Conservation (phyloP, 2,888 invertebrate species). For the Polyommatus iphigenia region DNA sequence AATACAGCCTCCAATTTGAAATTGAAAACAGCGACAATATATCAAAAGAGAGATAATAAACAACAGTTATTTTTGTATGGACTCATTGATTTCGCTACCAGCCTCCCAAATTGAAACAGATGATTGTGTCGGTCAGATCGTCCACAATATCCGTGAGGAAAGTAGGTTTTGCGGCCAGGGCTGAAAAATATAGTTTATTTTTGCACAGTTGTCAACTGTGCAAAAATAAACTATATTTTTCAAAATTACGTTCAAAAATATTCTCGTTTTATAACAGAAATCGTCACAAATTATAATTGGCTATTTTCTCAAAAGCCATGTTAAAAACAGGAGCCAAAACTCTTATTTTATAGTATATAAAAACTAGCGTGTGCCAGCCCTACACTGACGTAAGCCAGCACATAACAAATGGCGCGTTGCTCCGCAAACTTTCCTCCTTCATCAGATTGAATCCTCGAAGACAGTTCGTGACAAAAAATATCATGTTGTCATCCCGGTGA, state of each 20-base stretch:
- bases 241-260: neutral
- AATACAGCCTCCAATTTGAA: neutral
- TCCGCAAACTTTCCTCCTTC: conserved; percentile 25
- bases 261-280: neutral
- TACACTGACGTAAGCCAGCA: conserved; percentile 13
- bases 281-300: neutral
- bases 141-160: conserved; percentile 42
- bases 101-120: conserved; percentile 61
- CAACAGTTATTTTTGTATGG: conserved; percentile 42
- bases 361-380: neutral
- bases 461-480: conserved; percentile 21
- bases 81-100: conserved; percentile 48
- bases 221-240: neutral
- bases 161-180: conserved; percentile 10
- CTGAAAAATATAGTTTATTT: too few relatives aligned
- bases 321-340: neutral
- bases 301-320: neutral
- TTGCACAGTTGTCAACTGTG: too few relatives aligned
- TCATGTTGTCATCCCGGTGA: conserved; percentile 1
- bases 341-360: neutral
- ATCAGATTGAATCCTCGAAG: conserved; percentile 22
- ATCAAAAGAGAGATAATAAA: conserved; percentile 33
- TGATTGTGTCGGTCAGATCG: conserved; percentile 49
- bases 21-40: neutral
- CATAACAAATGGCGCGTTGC: conserved; percentile 13